Conservation (phyloP, 2,113 vertebrate genomes). For the Natator depressus region DNA sequence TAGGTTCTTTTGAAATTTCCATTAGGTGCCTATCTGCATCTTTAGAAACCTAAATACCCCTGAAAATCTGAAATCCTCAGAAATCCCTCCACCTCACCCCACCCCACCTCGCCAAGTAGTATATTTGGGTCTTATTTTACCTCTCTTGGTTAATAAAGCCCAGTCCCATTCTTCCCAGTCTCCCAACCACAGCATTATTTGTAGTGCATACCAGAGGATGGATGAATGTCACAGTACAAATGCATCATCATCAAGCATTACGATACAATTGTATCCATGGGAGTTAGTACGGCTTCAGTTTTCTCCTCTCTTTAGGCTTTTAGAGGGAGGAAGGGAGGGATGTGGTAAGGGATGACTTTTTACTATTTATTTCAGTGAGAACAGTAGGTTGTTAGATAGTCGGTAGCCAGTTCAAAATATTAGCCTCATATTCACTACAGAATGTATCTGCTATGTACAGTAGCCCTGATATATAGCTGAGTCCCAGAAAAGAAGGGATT, state of each 20-base stretch:
- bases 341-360: not conserved
- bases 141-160: not conserved
- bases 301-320: not conserved
- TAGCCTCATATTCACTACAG: not conserved
- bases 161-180: not conserved
- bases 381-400: not conserved
- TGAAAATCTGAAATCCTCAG: no score
- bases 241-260: not conserved
- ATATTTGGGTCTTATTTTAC: not conserved
- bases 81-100: accelerated
- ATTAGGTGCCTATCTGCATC: accelerated
- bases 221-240: not conserved
- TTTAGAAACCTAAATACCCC: not conserved
- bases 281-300: not conserved
- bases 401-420: not conserved
- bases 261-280: not conserved
- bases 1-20: not conserved
- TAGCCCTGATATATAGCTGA: not conserved
- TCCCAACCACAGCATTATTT: not conserved
- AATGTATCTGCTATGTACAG: not conserved
- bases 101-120: accelerated
- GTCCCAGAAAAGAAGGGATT: not conserved
- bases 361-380: not conserved
- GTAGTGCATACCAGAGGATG: not conserved
- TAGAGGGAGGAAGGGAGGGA: not conserved